Evolutionary conservation across 2,113 vertebrate species (phyloP).

Genomic region (Canis aureus): DNA sequence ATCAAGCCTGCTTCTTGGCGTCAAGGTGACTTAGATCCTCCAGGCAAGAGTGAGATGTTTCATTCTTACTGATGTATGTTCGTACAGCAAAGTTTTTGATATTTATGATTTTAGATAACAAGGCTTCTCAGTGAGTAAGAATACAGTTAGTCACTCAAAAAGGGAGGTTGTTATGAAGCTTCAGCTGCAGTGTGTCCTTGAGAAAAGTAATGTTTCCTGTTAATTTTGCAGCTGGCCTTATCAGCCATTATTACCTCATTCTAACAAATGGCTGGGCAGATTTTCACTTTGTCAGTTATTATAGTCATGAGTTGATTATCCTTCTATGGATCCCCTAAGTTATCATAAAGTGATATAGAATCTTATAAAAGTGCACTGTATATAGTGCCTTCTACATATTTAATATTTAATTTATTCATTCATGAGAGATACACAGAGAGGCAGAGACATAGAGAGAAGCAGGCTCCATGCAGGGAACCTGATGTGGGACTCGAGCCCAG

Average conservation of each 20-base stretch:
- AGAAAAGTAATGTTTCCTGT: constrained; percentile 1
- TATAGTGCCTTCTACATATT: background rate
- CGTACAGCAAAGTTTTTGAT: constrained; percentile 7
- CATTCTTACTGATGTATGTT: background rate
- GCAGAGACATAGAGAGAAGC: too few species aligned
- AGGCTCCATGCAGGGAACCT: too few species aligned
- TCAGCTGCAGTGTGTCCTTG: background rate
- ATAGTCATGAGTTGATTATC: background rate
- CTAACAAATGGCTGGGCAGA: background rate
- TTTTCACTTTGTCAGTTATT: constrained; percentile 26
- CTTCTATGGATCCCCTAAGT: background rate
- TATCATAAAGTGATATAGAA: background rate
- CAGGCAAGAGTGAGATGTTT: background rate
- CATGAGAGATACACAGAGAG: too few species aligned
- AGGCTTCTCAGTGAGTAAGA: constrained; percentile 32
- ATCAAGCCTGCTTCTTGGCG: background rate
- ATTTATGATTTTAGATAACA: constrained; percentile 6
- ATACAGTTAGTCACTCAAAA: constrained; percentile 18
- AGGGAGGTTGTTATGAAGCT: constrained; percentile 4
- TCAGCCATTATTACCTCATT: background rate
- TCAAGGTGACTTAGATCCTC: constrained; percentile 9
- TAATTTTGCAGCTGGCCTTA: constrained; percentile 47
- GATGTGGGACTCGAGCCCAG: too few species aligned
- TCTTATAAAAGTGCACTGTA: background rate
- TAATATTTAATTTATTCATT: too few species aligned